Evolutionary conservation across 2,113 vertebrate genomes (phyloP).

Genomic region (Corythaeola cristata): DNA sequence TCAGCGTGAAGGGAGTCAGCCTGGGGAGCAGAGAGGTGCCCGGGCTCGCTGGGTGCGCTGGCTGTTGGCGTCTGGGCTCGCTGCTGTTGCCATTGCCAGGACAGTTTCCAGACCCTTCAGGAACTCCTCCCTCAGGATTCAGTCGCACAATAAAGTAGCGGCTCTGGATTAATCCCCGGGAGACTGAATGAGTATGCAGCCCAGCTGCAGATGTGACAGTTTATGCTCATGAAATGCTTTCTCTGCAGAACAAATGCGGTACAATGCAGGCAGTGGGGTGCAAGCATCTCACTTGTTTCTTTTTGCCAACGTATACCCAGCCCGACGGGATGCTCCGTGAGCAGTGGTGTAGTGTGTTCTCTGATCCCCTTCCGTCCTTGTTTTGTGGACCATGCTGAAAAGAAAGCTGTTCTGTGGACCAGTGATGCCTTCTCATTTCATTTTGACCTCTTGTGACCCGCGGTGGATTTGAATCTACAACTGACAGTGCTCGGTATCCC

Average conservation of each 20-base stretch:
- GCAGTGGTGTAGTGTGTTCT: background rate
- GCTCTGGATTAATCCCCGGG: background rate
- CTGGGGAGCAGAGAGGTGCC: background rate
- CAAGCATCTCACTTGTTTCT: background rate
- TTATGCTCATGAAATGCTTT: background rate
- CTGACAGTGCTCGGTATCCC: background rate
- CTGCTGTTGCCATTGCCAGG: background rate
- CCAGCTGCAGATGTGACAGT: background rate
- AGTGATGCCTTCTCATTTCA: background rate
- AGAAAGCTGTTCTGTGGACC: background rate
- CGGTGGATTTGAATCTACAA: background rate
- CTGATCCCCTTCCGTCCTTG: background rate
- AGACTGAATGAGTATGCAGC: background rate
- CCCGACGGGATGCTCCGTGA: rapidly evolving
- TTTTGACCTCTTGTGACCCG: background rate
- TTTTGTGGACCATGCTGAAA: background rate
- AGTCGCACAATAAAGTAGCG: rapidly evolving
- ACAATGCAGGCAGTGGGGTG: background rate
- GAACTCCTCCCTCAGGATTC: background rate
- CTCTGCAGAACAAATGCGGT: background rate
- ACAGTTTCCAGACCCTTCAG: background rate
- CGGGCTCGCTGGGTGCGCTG: rapidly evolving
- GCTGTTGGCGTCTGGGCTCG: background rate
- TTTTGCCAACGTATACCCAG: background rate
- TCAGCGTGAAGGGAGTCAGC: background rate